Evolutionary conservation across 2,113 vertebrate genomes (phyloP).

Genomic region (Panurus biarmicus): DNA sequence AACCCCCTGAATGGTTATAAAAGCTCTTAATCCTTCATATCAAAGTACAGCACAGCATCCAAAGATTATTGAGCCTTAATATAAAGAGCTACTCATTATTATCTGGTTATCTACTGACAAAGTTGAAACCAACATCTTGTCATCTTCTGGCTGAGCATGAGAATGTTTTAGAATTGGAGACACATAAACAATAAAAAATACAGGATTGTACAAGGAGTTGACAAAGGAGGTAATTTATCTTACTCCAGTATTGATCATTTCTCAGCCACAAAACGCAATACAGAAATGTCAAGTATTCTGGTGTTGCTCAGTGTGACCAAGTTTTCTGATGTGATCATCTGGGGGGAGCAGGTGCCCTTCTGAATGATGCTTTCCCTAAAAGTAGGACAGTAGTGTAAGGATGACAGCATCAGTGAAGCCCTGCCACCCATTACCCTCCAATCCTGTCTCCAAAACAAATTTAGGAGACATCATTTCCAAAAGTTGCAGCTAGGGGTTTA

Average conservation of each 20-base stretch:
- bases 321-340: neutral
- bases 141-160: neutral
- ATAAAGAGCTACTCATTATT: neutral
- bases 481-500: neutral
- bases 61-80: neutral
- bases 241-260: neutral
- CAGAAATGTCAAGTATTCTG: neutral
- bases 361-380: neutral
- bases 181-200: neutral
- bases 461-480: neutral
- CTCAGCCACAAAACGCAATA: neutral
- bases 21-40: slow-evolving; percentile 3
- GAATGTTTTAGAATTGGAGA: slow-evolving; percentile 24
- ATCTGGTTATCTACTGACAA: neutral
- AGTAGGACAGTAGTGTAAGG: neutral
- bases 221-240: slow-evolving; percentile 33
- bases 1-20: neutral
- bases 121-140: slow-evolving; percentile 16
- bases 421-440: neutral
- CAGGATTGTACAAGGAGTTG: neutral
- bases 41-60: neutral
- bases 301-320: neutral
- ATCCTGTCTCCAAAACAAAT: neutral
- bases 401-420: neutral
- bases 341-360: neutral